Percentiles rank a stretch among this genome's conserved stretches.
Evolutionary conservation across 2,797 vertebrate species (phyloP).

Genomic region (Rhinoraja longicauda): DNA sequence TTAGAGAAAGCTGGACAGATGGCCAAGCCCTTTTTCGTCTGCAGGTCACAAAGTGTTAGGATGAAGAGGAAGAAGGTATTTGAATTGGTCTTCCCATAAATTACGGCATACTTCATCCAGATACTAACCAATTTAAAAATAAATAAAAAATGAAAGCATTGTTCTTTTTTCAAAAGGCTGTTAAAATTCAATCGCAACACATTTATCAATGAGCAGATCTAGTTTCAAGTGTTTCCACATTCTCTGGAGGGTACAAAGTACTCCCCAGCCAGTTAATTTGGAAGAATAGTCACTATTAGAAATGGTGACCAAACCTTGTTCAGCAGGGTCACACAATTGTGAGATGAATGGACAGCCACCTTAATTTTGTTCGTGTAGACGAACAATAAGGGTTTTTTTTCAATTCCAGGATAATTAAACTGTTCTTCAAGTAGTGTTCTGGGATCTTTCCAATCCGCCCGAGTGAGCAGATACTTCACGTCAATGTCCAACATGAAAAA

Average conservation of each 20-base stretch:
- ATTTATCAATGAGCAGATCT: not conserved
- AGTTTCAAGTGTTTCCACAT: not conserved
- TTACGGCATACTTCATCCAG: not conserved
- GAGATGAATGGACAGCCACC: not conserved
- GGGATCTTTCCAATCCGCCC: not conserved
- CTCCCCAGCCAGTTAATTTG: not conserved
- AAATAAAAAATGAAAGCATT: not conserved
- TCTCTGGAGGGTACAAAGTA: not conserved
- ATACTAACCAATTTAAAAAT: not conserved
- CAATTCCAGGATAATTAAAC: not conserved
- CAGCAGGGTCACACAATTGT: not conserved
- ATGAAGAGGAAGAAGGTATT: not conserved
- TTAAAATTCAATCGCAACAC: not conserved
- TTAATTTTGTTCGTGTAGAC: not conserved
- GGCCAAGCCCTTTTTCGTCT: not conserved
- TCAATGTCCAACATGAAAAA: not conserved
- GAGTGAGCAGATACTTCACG: not conserved
- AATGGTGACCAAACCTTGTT: too few species aligned
- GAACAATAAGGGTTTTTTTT: not conserved
- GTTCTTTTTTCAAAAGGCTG: not conserved
- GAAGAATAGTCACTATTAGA: not conserved
- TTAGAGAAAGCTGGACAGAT: not conserved
- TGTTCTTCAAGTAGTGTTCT: not conserved
- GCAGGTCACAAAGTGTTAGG: not conserved
- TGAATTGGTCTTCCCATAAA: not conserved